A percentile compares a stretch with the other conserved stretches of the same genome.
Evolutionary conservation across 2,113 vertebrate genomes (phyloP).

Genomic region (Etheostoma spectabile): DNA sequence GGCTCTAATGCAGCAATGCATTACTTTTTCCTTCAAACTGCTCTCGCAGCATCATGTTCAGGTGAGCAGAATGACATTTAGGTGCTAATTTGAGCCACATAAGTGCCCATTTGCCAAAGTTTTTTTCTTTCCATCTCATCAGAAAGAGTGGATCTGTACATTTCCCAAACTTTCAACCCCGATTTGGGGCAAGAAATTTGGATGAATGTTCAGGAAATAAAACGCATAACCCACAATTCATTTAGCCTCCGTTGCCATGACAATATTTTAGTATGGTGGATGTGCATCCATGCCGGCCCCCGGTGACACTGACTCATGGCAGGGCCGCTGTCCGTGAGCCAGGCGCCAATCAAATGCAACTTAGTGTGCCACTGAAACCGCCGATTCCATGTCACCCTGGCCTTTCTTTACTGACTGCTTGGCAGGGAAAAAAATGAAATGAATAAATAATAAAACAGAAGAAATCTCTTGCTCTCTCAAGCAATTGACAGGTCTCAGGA

Average conservation of each 20-base stretch:
- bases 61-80: conserved; percentile 38
- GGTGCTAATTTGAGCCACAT: conserved; percentile 33
- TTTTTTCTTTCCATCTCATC: conserved; percentile 45
- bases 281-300: conserved; percentile 21
- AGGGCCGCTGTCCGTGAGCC: conserved; percentile 45
- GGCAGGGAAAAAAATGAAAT: conserved; percentile 22
- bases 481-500: conserved; percentile 59
- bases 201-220: conserved; percentile 40
- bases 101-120: background rate
- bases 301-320: conserved; percentile 66
- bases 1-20: conserved; percentile 17
- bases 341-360: conserved; percentile 78
- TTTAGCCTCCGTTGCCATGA: conserved; percentile 54
- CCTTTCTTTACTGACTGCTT: conserved; percentile 60
- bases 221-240: conserved; percentile 38
- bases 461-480: conserved; percentile 20
- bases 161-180: conserved; percentile 32
- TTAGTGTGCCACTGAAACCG: conserved; percentile 69
- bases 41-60: conserved; percentile 22
- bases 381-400: conserved; percentile 66
- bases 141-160: background rate
- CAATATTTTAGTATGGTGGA: conserved; percentile 47
- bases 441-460: conserved; percentile 15
- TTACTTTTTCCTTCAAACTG: conserved; percentile 37
- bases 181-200: conserved; percentile 8